Evolutionary conservation across 2,797 vertebrate species (phyloP), one percentile per base, ranked within the genome.

Genomic region (Eleutherodactylus coqui): DNA sequence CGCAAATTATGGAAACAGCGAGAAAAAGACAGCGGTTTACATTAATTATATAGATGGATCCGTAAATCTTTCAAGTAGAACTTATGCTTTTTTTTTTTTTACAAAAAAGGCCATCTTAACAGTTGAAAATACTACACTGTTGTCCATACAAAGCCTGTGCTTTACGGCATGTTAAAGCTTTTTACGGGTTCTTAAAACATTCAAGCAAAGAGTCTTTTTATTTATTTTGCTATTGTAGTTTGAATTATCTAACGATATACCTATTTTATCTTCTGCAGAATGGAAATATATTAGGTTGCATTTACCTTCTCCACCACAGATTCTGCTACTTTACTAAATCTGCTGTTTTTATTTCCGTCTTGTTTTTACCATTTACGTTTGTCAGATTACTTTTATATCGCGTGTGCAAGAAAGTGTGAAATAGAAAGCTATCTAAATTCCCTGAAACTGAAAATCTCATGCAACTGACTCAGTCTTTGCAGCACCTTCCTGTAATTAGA

Each of bases 331-430:
- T 47, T 70, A 29, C 11, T 49, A 76, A 84, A 64, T 10, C 5
- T 29, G n/a, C 19, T n/a, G 5, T 21, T 41, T 75, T 64, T n/a
- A n/a, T n/a, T 76, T 58, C 21, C 47, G n/a, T 14, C 47, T 75
- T 69, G 72, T 70, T 86, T 78, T 82, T 75, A 86, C 55, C 79
- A 81, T 86, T 86, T 69, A 82, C 72, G 76, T 86, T 77, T 77
- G 60, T 58, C 53, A 62, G 67, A 62, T 85, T 73, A 85, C 77
- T 43, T 85, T 85, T 81, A 75, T 64, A 75, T 73, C 29, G 34
- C 24, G 47, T 70, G 72, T 86, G 79, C 60, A 82, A 70, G n/a
- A 78, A 64, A 82, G 72, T 77, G 60, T 86, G 85, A 86, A 82
- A 86, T 77, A 78, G 47, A 51, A 86, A 82, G 47, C 69, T 32